A percentile compares a stretch with the other conserved stretches of the same genome.
These are phyloP conservation scores for Labroides dimidiatus DNA, from an alignment of 2,797 vertebrate species.

Conservation along the genomic window DNA sequence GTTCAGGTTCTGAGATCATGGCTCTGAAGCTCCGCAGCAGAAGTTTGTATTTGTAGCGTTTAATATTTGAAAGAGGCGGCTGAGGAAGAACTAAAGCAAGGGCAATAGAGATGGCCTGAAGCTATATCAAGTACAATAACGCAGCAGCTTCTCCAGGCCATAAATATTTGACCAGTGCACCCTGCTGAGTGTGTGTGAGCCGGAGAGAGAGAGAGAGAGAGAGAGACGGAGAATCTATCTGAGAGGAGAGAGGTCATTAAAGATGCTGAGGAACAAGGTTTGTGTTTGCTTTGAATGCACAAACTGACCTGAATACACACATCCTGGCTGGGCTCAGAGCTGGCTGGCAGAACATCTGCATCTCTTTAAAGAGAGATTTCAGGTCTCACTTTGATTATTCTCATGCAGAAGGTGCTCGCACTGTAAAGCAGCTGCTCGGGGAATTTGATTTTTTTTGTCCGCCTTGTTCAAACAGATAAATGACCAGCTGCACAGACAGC, in stretches of 20 bases:
- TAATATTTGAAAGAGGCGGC: constrained; percentile 52
- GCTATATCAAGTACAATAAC: constrained; percentile 76
- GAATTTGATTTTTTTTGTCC: neutral
- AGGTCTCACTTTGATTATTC: constrained; percentile 27
- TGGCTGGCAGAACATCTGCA: constrained; percentile 60
- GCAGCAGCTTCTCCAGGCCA: constrained; percentile 67
- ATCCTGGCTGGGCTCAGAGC: constrained; percentile 28
- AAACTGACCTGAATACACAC: constrained; percentile 73
- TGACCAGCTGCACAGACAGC: neutral
- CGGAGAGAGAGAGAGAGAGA: constrained; percentile 8
- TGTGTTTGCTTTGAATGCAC: constrained; percentile 74
- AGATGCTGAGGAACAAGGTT: constrained; percentile 72
- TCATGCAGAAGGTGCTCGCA: neutral
- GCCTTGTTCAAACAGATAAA: constrained; percentile 21
- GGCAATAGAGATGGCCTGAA: constrained; percentile 59
- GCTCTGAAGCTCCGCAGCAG: neutral
- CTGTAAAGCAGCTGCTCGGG: neutral
- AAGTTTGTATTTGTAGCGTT: constrained; percentile 48
- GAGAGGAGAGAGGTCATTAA: constrained; percentile 61
- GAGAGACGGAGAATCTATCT: constrained; percentile 13
- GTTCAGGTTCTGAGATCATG: neutral
- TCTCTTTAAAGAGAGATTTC: constrained; percentile 45
- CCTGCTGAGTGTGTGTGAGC: constrained; percentile 30
- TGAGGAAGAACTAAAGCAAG: constrained; percentile 45
- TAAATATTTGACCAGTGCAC: constrained; percentile 76